Conservation (phyloP, 2,113 vertebrate genomes). For the Phaethon lepturus region DNA sequence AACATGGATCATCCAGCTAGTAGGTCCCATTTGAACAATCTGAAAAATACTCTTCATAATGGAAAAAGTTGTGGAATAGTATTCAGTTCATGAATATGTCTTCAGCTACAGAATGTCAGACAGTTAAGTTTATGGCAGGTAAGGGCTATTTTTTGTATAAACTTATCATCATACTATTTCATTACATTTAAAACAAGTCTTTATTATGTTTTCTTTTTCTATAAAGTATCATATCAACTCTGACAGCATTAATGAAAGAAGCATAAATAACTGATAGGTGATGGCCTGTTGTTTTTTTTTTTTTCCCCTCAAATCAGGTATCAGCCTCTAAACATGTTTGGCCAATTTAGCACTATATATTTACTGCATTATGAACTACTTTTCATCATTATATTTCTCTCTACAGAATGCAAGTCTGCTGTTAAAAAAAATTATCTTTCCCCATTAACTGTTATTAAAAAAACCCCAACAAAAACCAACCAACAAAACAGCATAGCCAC, state of each 20-base stretch:
- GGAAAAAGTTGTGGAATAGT: background rate
- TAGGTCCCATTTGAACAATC: background rate
- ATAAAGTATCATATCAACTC: background rate
- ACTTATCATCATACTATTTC: background rate
- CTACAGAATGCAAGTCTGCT: background rate
- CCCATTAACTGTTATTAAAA: background rate
- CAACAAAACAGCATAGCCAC: background rate
- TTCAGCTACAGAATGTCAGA: background rate
- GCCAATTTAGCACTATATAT: background rate
- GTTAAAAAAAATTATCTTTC: background rate
- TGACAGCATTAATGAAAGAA: slow-evolving; percentile 4
- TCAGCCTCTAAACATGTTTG: background rate
- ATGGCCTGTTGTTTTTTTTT: background rate
- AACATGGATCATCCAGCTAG: slow-evolving; percentile 2
- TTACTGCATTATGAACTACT: background rate
- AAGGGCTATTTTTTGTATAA: background rate
- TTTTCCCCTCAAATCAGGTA: background rate
- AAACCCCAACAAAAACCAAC: background rate
- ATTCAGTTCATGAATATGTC: background rate
- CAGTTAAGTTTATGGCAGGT: background rate
- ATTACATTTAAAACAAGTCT: background rate
- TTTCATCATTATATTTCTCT: background rate
- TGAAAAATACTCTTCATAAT: slow-evolving; percentile 35
- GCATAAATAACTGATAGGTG: background rate
- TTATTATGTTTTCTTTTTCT: background rate